phyloP scores from a whole-genome alignment of 2,888 invertebrate species.

The Coelinius sp. region DNA sequence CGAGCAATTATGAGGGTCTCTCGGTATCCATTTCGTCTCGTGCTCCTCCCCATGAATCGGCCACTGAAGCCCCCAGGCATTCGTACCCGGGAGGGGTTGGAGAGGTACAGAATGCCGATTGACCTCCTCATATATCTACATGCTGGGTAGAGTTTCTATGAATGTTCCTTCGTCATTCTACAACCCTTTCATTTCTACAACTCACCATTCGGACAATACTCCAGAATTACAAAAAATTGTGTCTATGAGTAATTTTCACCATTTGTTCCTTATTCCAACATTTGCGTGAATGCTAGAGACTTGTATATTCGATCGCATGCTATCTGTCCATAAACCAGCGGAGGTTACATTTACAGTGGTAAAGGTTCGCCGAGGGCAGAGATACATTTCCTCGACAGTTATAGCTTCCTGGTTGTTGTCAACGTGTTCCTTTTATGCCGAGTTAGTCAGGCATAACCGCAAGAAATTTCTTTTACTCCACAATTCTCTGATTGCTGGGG shows the following conservation, averaged over 20 bases:
- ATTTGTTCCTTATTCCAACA: background rate
- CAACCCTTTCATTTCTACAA: constrained; percentile 61
- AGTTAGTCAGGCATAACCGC: constrained; percentile 59
- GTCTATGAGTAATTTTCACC: background rate
- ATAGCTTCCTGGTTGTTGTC: constrained; percentile 67
- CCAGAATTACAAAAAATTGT: background rate
- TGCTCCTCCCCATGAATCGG: constrained; percentile 20
- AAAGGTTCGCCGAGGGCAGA: constrained; percentile 10
- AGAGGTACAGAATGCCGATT: constrained; percentile 63
- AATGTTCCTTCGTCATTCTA: constrained; percentile 66
- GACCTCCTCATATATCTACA: constrained; percentile 60
- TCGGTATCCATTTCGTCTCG: background rate
- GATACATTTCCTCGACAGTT: constrained; percentile 43
- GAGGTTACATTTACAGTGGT: background rate
- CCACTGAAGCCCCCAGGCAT: constrained; percentile 32
- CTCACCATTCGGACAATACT: constrained; percentile 48
- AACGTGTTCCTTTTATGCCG: constrained; percentile 67
- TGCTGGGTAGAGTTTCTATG: constrained; percentile 68
- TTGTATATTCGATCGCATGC: background rate
- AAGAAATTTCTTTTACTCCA: background rate
- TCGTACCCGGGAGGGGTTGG: constrained; percentile 44
- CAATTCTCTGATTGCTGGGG: background rate
- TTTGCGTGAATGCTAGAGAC: constrained; percentile 22
- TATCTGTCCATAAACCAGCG: background rate
- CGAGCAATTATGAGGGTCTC: background rate